Conservation (phyloP, 53 echinoderm and acorn worm genomes). For the Echinometra lucunter region DNA sequence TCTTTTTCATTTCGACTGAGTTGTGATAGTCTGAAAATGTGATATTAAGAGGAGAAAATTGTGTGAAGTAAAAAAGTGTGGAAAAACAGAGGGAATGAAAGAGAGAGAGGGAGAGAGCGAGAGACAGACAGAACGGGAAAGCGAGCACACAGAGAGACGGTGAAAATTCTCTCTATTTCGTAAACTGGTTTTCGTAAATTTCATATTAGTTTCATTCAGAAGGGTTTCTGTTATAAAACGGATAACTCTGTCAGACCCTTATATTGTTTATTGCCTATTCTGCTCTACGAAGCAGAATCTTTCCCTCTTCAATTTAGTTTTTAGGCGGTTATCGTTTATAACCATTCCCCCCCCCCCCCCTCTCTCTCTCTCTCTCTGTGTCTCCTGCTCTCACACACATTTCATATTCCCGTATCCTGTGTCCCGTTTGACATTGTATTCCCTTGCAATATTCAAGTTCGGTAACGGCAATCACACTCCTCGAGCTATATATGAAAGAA, state of each 20-base stretch:
- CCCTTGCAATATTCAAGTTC: background rate
- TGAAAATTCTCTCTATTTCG: constrained; percentile 32
- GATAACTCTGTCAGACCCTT: background rate
- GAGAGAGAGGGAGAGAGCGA: background rate
- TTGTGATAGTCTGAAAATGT: constrained; percentile 14
- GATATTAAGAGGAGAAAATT: background rate
- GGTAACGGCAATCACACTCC: background rate
- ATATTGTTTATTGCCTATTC: background rate
- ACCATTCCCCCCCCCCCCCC: background rate
- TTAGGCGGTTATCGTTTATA: background rate
- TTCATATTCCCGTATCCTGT: background rate
- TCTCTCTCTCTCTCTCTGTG: background rate
- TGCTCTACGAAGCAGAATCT: too few species aligned
- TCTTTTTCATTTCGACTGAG: constrained; percentile 39
- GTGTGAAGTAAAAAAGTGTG: background rate
- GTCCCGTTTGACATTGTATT: background rate
- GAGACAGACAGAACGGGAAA: background rate
- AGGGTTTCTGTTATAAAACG: background rate
- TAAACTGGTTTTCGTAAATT: constrained; percentile 34
- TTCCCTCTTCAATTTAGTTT: too few species aligned
- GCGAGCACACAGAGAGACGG: background rate
- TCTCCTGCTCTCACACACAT: background rate
- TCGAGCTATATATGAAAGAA: background rate
- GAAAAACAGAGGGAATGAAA: background rate
- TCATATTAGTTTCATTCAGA: constrained; percentile 27